Conservation (phyloP, 2,113 vertebrate species). For the Butastur rufipennis region DNA sequence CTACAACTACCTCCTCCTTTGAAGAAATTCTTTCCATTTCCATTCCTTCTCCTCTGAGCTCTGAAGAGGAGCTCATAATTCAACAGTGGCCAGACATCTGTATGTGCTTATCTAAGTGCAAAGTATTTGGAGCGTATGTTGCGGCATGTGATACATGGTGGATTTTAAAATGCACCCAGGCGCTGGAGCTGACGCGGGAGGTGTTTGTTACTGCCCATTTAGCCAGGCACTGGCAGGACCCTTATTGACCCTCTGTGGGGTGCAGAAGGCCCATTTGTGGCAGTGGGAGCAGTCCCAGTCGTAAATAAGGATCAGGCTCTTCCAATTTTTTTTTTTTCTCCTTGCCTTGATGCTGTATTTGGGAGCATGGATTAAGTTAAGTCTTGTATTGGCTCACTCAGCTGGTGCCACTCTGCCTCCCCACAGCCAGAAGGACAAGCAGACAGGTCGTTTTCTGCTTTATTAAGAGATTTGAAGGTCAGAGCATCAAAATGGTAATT, state of each 20-base stretch:
- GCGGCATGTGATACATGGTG: not conserved
- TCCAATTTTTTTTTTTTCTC: not conserved
- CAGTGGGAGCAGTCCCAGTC: not conserved
- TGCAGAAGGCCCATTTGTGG: not conserved
- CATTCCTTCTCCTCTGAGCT: not conserved
- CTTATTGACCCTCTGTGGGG: not conserved
- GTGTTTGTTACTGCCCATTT: not conserved
- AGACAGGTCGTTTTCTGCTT: slow-evolving; percentile 55
- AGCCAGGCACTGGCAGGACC: not conserved
- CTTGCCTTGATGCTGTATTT: not conserved
- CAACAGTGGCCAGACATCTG: not conserved
- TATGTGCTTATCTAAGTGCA: not conserved
- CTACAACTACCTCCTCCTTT: not conserved
- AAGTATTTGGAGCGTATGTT: not conserved
- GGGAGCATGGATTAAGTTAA: not conserved
- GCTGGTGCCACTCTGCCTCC: not conserved
- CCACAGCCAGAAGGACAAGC: slow-evolving; percentile 15
- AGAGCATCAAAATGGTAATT: slow-evolving; percentile 69
- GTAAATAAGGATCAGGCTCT: not conserved
- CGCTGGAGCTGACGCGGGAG: not conserved
- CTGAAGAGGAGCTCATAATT: not conserved
- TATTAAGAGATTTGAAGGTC: slow-evolving; percentile 64
- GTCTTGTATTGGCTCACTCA: not conserved
- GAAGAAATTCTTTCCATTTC: not conserved
- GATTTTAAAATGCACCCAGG: not conserved